phyloP scores from a whole-genome alignment of 2,888 invertebrate genomes.

The Seira musarum region DNA sequence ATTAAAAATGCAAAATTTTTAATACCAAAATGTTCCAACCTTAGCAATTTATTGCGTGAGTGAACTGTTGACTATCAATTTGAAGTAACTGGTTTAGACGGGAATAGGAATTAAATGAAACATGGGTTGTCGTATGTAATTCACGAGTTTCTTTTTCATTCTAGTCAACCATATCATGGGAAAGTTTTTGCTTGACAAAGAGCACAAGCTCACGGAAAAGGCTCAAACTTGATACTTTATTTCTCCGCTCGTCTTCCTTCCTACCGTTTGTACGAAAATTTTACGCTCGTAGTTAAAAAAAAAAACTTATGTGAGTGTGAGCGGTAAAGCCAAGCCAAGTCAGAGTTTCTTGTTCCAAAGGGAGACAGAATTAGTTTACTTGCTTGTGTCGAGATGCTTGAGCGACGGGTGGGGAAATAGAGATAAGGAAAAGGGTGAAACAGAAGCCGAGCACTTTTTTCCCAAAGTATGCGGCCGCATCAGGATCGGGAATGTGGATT shows the following conservation, averaged over 20 bases:
- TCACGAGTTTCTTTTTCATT: not conserved
- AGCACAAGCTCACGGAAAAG: not conserved
- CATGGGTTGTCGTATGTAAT: not conserved
- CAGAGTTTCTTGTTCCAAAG: conserved; percentile 14
- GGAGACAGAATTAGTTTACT: conserved; percentile 18
- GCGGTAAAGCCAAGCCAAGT: not conserved
- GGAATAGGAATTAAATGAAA: conserved; percentile 13
- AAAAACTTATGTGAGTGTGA: not conserved
- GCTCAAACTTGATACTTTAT: conserved; percentile 19
- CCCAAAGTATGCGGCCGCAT: not conserved
- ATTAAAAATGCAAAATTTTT: not conserved
- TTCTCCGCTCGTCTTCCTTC: conserved; percentile 3
- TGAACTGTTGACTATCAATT: not conserved
- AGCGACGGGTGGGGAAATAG: conserved; percentile 37
- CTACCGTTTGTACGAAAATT: not conserved
- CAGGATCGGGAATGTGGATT: not conserved
- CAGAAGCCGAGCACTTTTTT: conserved; percentile 34
- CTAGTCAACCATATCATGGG: conserved; percentile 1
- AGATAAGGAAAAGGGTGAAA: conserved; percentile 44
- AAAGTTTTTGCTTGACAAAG: conserved; percentile 6
- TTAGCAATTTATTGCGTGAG: no score
- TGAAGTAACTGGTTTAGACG: not conserved
- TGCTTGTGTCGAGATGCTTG: conserved; percentile 12
- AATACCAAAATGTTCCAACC: no score
- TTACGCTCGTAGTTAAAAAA: conserved; percentile 5